Evolutionary conservation across 2,113 vertebrate species (phyloP).

Genomic region (Heteronetta atricapilla): DNA sequence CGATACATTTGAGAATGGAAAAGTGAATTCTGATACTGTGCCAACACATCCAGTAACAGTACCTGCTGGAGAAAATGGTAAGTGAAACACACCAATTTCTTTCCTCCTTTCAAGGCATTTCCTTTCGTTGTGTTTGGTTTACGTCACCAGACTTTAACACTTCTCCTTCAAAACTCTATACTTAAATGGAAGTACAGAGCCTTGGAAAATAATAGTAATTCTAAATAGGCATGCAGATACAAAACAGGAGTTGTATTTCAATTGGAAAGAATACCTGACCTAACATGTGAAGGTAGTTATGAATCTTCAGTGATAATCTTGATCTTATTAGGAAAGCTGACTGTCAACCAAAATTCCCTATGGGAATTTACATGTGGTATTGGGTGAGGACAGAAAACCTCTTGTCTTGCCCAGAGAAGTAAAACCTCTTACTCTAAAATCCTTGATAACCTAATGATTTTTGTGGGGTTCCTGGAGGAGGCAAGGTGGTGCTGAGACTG

Average conservation of each 20-base stretch:
- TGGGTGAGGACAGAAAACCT: not conserved
- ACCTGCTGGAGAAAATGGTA: conserved; percentile 90
- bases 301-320: not conserved
- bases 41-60: conserved; percentile 87
- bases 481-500: not conserved
- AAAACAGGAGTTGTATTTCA: not conserved
- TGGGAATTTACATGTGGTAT: not conserved
- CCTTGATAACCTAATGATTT: not conserved
- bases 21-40: conserved; percentile 87
- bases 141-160: not conserved
- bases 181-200: not conserved
- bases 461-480: not conserved
- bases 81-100: conserved; percentile 50
- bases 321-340: not conserved
- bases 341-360: not conserved
- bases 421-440: not conserved
- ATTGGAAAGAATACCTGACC: not conserved
- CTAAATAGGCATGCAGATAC: not conserved
- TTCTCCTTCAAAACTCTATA: not conserved
- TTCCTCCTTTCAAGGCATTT: not conserved
- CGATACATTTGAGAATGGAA: conserved; percentile 94
- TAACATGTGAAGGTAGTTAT: not conserved
- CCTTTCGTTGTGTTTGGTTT: not conserved
- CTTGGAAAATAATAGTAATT: not conserved
- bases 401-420: not conserved